Conservation (phyloP, 2,888 invertebrate species). For the Lepidochrysops patricia region DNA sequence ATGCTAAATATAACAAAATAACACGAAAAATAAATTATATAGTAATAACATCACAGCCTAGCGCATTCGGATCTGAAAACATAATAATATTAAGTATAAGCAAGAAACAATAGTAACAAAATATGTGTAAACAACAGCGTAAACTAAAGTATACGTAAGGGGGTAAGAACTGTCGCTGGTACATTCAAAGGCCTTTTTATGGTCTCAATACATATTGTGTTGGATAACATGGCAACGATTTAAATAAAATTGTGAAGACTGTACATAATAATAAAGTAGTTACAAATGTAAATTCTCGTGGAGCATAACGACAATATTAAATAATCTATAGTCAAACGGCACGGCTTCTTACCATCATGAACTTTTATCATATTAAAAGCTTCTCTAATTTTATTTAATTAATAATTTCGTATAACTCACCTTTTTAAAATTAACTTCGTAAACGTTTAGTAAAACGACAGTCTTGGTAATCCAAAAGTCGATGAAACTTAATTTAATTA, state of each 20-base stretch:
- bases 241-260: constrained; percentile 54
- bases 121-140: background rate
- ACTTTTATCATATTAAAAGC: background rate
- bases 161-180: background rate
- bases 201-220: constrained; percentile 8
- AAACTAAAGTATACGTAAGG: background rate
- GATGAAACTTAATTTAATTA: too few species aligned
- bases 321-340: constrained; percentile 26
- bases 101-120: too few species aligned
- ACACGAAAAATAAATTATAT: too few species aligned
- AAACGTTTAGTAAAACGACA: too few species aligned
- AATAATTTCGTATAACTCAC: too few species aligned
- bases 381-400: too few species aligned
- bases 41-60: too few species aligned
- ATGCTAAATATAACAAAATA: too few species aligned
- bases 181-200: background rate
- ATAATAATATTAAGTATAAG: too few species aligned
- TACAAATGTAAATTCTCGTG: constrained; percentile 43
- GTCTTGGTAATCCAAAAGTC: too few species aligned
- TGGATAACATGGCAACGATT: background rate
- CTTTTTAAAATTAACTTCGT: too few species aligned
- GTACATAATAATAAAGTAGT: constrained; percentile 43
- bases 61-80: background rate
- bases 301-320: constrained; percentile 69
- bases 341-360: constrained; percentile 27